These are phyloP conservation scores for Pantherophis alleghaniensis DNA, from an alignment of 2,797 vertebrate genomes.

Conservation along the genomic window DNA sequence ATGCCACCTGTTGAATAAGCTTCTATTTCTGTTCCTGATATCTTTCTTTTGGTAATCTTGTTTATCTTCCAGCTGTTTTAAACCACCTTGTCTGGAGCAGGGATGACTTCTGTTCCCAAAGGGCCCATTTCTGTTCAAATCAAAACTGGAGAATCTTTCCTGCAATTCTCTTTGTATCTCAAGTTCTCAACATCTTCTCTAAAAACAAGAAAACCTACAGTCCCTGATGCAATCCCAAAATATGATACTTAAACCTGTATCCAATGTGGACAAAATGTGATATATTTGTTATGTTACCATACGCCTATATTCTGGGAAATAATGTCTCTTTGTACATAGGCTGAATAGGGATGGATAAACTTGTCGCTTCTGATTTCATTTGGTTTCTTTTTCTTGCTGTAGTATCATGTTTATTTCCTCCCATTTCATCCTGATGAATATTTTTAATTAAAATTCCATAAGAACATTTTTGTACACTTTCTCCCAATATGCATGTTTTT, in stretches of 20 bases:
- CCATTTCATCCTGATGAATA: not conserved
- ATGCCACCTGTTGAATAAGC: not conserved
- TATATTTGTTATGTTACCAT: not conserved
- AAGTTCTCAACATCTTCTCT: not conserved
- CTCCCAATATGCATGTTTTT: not conserved
- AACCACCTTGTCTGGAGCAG: not conserved
- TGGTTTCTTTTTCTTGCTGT: not conserved
- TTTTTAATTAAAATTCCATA: not conserved
- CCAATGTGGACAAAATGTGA: not conserved
- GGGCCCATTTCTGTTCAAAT: not conserved
- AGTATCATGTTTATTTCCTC: not conserved
- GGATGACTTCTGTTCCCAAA: not conserved
- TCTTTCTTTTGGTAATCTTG: not conserved
- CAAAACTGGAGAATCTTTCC: not conserved
- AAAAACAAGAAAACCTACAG: not conserved
- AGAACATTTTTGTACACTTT: not conserved
- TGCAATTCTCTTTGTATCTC: not conserved
- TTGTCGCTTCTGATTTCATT: not conserved
- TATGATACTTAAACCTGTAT: not conserved
- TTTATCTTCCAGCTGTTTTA: not conserved
- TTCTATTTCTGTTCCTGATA: not conserved
- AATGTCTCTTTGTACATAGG: not conserved
- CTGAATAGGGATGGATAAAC: not conserved
- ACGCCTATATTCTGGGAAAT: not conserved
- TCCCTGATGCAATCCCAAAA: not conserved